phyloP scores from a whole-genome alignment of 2,888 invertebrate species.

The Busseola fusca region DNA sequence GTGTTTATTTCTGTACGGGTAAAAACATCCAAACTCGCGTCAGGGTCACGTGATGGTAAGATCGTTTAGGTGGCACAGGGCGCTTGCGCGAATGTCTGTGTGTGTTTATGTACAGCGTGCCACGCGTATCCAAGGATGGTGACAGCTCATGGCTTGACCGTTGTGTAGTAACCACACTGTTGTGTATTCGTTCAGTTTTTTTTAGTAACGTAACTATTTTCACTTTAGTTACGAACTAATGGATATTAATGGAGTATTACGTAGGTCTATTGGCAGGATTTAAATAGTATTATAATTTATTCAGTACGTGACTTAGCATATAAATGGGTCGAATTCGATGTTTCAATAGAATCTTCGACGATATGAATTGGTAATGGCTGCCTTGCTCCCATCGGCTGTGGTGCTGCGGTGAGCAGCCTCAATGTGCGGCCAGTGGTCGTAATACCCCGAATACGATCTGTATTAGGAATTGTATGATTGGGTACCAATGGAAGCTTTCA shows the following conservation, averaged over 20 bases:
- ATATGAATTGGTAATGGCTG: constrained; percentile 48
- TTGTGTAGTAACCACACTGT: no score
- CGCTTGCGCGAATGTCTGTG: no score
- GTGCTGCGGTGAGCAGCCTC: constrained; percentile 33
- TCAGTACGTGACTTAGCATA: constrained; percentile 37
- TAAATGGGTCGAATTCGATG: constrained; percentile 39
- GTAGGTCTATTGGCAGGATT: constrained; percentile 18
- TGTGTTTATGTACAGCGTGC: no score
- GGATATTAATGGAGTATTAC: constrained; percentile 19
- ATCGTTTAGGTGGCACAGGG: no score
- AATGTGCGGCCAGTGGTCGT: constrained; percentile 34
- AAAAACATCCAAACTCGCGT: no score
- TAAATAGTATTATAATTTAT: constrained; percentile 51
- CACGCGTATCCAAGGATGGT: no score
- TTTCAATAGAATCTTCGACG: constrained; percentile 46
- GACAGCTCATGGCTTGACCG: no score
- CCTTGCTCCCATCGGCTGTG: constrained; percentile 26
- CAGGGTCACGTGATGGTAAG: no score
- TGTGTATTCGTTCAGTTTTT: no score
- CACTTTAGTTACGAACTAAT: constrained; percentile 2
- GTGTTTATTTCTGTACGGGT: no score
- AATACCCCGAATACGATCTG: constrained; percentile 33
- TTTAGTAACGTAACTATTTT: no score
- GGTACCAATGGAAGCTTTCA: constrained; percentile 16
- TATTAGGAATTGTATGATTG: constrained; percentile 12